Percentiles rank a stretch among this genome's conserved stretches.
Conservation (phyloP, 2,113 vertebrate species). For the Petaurus breviceps region DNA sequence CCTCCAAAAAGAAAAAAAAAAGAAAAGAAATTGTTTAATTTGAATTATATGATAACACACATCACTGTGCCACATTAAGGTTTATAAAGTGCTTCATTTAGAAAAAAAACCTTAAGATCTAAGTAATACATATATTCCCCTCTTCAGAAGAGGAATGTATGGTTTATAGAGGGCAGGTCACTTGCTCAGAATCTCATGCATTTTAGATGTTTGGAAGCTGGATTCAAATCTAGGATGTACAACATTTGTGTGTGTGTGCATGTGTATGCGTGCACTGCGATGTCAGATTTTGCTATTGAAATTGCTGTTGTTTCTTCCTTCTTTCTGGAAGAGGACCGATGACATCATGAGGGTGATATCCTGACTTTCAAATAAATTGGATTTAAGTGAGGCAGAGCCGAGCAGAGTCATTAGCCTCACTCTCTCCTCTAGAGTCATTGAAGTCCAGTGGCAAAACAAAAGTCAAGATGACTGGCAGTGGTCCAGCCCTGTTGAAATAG, state of each 20-base stretch:
- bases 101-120: neutral
- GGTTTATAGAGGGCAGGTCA: neutral
- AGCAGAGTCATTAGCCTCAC: neutral
- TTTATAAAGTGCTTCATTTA: neutral
- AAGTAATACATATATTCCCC: neutral
- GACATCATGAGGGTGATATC: no score
- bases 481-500: neutral
- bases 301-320: no score
- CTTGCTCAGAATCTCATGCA: neutral
- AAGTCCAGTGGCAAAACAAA: no score
- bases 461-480: neutral
- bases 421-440: no score
- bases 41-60: neutral
- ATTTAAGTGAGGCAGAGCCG: neutral
- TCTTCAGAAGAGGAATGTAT: neutral
- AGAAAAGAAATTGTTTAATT: neutral
- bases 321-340: no score
- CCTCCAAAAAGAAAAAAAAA: no score
- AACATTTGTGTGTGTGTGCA: neutral
- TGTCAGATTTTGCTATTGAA: no score
- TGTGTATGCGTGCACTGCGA: no score
- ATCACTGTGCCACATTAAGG: neutral
- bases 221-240: neutral
- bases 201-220: neutral
- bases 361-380: no score